Evolutionary conservation across 2,888 invertebrate species (phyloP).

Genomic region (Eilema depressum): DNA sequence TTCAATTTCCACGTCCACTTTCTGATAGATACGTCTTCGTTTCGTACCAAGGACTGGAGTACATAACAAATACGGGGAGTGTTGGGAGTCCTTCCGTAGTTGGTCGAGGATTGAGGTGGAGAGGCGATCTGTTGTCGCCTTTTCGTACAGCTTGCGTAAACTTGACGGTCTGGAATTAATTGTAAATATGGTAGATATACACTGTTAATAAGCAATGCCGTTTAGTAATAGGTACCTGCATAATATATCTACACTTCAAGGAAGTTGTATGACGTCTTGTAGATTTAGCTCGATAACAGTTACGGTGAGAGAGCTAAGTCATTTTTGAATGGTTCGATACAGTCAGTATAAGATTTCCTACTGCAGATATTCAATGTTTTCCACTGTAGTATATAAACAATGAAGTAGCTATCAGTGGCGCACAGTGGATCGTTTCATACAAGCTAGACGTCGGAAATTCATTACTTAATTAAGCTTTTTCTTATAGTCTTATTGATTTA

Average conservation of each 20-base stretch:
- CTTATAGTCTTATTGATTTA: no score
- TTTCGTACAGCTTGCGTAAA: slow-evolving; percentile 92
- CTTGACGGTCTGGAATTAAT: slow-evolving; percentile 88
- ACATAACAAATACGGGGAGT: slow-evolving; percentile 92
- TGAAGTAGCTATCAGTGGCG: no score
- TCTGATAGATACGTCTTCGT: slow-evolving; percentile 89
- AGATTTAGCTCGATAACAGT: no score
- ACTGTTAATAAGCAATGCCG: neutral
- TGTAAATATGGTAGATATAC: neutral
- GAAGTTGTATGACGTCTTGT: neutral
- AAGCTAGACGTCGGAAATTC: no score
- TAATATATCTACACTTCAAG: neutral
- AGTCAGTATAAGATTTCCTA: no score
- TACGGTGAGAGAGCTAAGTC: neutral
- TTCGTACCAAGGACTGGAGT: slow-evolving; percentile 93
- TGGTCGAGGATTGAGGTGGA: slow-evolving; percentile 89
- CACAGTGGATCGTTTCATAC: no score
- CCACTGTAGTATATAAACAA: neutral
- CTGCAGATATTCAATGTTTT: neutral
- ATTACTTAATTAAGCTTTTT: no score
- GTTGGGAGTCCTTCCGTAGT: slow-evolving; percentile 87
- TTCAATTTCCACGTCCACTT: slow-evolving; percentile 94
- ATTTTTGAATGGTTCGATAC: no score
- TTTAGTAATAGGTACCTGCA: neutral
- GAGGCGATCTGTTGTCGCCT: slow-evolving; percentile 90